Conservation (phyloP, 30 jellyfish, hydroid and myxozoan genomes). For the Hydractinia symbiolongicarpus region DNA sequence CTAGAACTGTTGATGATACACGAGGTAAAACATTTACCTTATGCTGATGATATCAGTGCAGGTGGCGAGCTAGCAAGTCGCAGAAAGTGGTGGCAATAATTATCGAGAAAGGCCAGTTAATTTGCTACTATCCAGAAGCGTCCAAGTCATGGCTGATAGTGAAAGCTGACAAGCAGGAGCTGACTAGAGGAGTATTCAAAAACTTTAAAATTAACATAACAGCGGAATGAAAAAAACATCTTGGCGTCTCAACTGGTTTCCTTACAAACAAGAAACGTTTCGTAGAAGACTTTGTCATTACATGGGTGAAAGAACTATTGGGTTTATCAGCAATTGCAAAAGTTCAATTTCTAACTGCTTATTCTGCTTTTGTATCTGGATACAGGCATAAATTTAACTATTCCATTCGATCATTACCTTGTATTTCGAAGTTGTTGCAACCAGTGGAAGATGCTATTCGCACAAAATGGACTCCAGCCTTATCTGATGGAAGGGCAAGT, state of each 20-base stretch:
- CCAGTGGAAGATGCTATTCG: conserved; percentile 32
- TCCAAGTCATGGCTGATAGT: conserved; percentile 28
- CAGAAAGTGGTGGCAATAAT: too few species aligned
- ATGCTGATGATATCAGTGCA: too few species aligned
- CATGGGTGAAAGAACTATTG: conserved; percentile 14
- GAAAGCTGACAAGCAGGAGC: too few species aligned
- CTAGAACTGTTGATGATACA: too few species aligned
- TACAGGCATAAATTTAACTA: too few species aligned
- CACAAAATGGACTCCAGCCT: conserved; percentile 25
- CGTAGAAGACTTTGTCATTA: conserved; percentile 10
- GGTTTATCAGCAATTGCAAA: conserved; percentile 21
- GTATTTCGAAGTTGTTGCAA: too few species aligned
- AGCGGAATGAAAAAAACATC: conserved; percentile 31
- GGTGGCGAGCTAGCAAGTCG: too few species aligned
- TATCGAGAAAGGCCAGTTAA: conserved; percentile 20
- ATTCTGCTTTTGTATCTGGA: too few species aligned
- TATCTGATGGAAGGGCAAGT: conserved; percentile 24
- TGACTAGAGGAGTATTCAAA: conserved; percentile 23
- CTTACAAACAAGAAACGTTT: background rate
- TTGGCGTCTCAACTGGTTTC: conserved; percentile 28
- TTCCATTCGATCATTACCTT: conserved; percentile 27
- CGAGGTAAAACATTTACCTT: too few species aligned
- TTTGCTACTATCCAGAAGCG: background rate
- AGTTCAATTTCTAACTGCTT: too few species aligned
- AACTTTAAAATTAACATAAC: conserved; percentile 14